Conservation (phyloP, 2,888 invertebrate genomes). For the Desoria tigrina region DNA sequence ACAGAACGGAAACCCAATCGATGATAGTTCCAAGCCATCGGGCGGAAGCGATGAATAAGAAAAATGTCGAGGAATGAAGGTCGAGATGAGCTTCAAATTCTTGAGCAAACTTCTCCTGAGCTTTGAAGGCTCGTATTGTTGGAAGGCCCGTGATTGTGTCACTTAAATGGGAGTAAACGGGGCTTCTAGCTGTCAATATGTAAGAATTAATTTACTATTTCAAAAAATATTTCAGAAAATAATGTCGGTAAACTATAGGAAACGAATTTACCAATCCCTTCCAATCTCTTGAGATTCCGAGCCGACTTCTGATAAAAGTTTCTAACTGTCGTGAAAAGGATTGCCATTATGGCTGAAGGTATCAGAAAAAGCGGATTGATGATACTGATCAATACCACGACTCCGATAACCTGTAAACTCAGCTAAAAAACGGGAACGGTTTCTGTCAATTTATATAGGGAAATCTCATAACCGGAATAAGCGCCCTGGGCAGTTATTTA, state of each 20-base stretch:
- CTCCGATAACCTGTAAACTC: slow-evolving; percentile 55
- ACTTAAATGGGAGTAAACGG: slow-evolving; percentile 52
- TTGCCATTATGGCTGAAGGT: slow-evolving; percentile 56
- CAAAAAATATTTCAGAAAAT: neutral
- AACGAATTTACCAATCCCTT: slow-evolving; percentile 58
- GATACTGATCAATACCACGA: slow-evolving; percentile 41
- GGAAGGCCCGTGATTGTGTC: slow-evolving; percentile 49
- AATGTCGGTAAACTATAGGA: slow-evolving; percentile 45
- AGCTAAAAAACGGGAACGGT: too few species aligned
- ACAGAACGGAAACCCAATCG: slow-evolving; percentile 72
- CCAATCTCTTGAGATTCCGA: slow-evolving; percentile 59
- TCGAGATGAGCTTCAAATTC: slow-evolving; percentile 74
- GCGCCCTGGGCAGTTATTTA: too few species aligned
- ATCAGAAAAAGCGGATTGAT: slow-evolving; percentile 50
- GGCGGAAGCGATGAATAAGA: slow-evolving; percentile 81
- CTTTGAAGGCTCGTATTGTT: slow-evolving; percentile 73
- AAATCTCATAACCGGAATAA: too few species aligned
- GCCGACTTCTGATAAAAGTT: slow-evolving; percentile 59
- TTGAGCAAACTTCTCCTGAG: slow-evolving; percentile 74
- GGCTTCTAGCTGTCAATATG: slow-evolving; percentile 60
- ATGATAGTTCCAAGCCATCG: slow-evolving; percentile 88
- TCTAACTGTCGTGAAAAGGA: slow-evolving; percentile 57
- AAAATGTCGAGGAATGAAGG: slow-evolving; percentile 69
- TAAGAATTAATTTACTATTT: neutral
- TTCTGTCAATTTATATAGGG: too few species aligned